Percentiles rank a stretch among this genome's conserved stretches.
phyloP scores from a whole-genome alignment of 2,113 vertebrate species.

The Pteronura brasiliensis region DNA sequence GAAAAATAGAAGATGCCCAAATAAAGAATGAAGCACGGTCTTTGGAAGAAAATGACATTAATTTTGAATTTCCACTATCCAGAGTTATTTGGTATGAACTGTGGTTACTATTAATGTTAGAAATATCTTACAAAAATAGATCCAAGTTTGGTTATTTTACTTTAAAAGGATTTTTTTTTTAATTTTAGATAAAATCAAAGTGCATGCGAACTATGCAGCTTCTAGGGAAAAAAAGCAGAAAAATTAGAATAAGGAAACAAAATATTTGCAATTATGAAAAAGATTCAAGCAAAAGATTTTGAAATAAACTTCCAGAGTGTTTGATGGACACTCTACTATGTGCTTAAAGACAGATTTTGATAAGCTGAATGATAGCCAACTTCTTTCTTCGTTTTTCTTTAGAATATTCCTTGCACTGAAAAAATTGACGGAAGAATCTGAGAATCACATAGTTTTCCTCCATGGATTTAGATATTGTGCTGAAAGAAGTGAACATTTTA shows the following conservation, averaged over 20 bases:
- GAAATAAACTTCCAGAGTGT: neutral
- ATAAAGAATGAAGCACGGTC: neutral
- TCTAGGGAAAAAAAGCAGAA: neutral
- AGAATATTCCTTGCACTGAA: neutral
- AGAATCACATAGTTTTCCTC: neutral
- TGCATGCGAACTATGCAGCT: neutral
- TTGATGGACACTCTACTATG: neutral
- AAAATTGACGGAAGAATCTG: neutral
- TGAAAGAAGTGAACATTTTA: neutral
- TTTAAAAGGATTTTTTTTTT: neutral
- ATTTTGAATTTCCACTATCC: neutral
- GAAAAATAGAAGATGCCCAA: neutral
- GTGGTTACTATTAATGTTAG: neutral
- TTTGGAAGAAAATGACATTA: conserved; percentile 15
- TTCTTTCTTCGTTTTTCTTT: neutral
- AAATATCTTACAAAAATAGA: neutral
- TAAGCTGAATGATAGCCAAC: neutral
- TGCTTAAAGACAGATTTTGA: neutral
- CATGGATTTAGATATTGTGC: neutral
- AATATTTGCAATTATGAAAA: neutral
- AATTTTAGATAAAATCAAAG: neutral
- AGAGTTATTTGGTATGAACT: neutral
- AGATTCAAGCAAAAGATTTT: neutral
- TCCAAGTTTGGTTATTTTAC: neutral
- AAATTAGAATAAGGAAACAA: neutral